These are phyloP conservation scores for Drosophila triauraria DNA, from an alignment of 1,140 invertebrate genomes.

Conservation along the genomic window DNA sequence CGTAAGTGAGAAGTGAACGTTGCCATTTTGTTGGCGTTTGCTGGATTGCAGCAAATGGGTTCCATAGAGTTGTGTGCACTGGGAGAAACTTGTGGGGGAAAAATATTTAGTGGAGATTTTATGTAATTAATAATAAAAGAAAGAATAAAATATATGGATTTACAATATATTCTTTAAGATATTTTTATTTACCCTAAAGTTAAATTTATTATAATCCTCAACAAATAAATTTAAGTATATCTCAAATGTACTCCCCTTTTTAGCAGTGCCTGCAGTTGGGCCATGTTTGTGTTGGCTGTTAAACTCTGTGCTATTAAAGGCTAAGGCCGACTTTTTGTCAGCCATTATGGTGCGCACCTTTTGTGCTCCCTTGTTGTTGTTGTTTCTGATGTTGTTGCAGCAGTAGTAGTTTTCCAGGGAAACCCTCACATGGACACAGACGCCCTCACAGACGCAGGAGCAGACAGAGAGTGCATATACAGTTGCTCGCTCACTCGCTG, in stretches of 20 bases:
- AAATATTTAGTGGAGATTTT: background rate
- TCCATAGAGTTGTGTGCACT: constrained; percentile 28
- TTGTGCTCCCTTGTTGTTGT: constrained; percentile 58
- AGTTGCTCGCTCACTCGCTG: constrained; percentile 48
- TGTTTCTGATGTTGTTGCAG: constrained; percentile 31
- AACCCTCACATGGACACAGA: constrained; percentile 64
- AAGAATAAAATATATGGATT: no score
- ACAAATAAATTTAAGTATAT: background rate
- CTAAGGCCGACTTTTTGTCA: constrained; percentile 83
- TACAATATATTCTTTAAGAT: no score
- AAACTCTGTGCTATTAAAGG: constrained; percentile 81
- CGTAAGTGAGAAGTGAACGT: constrained; percentile 71
- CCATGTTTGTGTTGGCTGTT: constrained; percentile 79
- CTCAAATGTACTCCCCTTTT: background rate
- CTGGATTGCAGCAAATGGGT: constrained; percentile 46
- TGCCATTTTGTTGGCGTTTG: constrained; percentile 70
- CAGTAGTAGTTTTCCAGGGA: constrained; percentile 76
- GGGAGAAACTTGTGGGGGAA: background rate
- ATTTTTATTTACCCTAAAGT: no score
- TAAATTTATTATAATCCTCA: fast-evolving
- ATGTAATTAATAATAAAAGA: background rate
- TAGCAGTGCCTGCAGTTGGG: constrained; percentile 24
- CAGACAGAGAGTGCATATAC: constrained; percentile 28
- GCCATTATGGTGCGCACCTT: constrained; percentile 80
- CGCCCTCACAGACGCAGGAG: constrained; percentile 19